These are phyloP conservation scores for Rhea pennata DNA, from an alignment of 2,113 vertebrate genomes.

Conservation along the genomic window DNA sequence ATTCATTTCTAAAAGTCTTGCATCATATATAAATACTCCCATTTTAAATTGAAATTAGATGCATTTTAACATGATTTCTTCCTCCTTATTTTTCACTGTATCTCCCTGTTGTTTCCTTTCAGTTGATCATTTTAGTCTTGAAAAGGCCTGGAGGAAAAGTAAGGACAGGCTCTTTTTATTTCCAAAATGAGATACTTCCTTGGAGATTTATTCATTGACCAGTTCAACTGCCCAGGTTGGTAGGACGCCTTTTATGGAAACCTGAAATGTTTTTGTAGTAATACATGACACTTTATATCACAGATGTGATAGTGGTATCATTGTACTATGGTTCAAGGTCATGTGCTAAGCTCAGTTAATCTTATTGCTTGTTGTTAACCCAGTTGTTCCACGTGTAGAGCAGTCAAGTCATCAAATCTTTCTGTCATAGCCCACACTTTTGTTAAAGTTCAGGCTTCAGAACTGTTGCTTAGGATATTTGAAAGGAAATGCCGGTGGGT, in stretches of 20 bases:
- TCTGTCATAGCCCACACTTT: not conserved
- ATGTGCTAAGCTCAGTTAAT: not conserved
- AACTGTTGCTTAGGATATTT: not conserved
- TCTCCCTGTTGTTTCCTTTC: not conserved
- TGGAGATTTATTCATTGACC: not conserved
- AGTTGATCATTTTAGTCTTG: not conserved
- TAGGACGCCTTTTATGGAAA: not conserved
- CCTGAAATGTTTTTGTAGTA: not conserved
- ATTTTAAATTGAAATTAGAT: not conserved
- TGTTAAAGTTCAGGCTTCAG: not conserved
- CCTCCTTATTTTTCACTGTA: not conserved
- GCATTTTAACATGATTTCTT: not conserved
- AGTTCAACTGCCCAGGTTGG: not conserved
- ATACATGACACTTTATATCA: not conserved
- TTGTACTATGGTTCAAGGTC: not conserved
- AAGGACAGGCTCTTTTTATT: not conserved
- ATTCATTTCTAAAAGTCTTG: not conserved
- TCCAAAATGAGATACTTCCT: not conserved
- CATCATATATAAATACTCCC: not conserved
- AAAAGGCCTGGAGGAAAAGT: not conserved
- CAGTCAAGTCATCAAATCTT: not conserved
- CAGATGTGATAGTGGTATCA: not conserved
- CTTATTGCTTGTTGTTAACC: constrained; percentile 32
- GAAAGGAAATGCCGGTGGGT: not conserved
- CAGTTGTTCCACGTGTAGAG: not conserved